Evolutionary conservation across 2,797 vertebrate genomes (phyloP), one percentile per base, ranked within the genome.

Genomic region (Simalia tracyae): DNA sequence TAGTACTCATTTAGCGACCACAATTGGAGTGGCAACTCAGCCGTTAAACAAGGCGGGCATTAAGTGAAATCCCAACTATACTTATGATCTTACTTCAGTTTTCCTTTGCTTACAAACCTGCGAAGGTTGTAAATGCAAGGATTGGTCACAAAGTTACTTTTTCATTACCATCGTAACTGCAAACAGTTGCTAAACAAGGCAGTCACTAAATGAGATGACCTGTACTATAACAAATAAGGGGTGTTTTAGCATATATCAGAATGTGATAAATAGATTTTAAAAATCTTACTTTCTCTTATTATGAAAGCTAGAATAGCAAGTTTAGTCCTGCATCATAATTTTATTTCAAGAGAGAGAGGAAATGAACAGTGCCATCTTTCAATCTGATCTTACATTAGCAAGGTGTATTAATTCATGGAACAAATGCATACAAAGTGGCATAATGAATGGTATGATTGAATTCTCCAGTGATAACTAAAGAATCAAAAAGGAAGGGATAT

Each of bases 391-490:
- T 90, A 10, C 28, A 28, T 87, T 87, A 91, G 17, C 7, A 86
- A 90, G 90, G 36, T 56, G 11, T 66, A 59, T 63, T 68, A 94
- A n/a, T 84, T 50, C 26, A 24, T 42, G 17, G 36, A 31, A 76
- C 68, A 72, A 89, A 56, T 87, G 56, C 66, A n/a, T 90, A 26
- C 89, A 93, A 87, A 4, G 5, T 95, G 31, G 0, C 88, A 86
- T 93, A 90, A 86, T 92, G 56, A 93, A 93, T 93, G 76, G 84
- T 76, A 22, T 24, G 87, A 36, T 36, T 1, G 68, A 95, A 0
- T 92, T 93, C 84, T 84, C 42, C 8, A 19, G 0, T n/a, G 87
- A 36, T 86, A 93, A 90, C 92, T 92, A 94, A 95, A 0, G 22
- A 56, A 14, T 91, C 26, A 91, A 81, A 93, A 86, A 89, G 11